Evolutionary conservation across 2,113 vertebrate genomes (phyloP).

Genomic region (Dasyurus viverrinus): DNA sequence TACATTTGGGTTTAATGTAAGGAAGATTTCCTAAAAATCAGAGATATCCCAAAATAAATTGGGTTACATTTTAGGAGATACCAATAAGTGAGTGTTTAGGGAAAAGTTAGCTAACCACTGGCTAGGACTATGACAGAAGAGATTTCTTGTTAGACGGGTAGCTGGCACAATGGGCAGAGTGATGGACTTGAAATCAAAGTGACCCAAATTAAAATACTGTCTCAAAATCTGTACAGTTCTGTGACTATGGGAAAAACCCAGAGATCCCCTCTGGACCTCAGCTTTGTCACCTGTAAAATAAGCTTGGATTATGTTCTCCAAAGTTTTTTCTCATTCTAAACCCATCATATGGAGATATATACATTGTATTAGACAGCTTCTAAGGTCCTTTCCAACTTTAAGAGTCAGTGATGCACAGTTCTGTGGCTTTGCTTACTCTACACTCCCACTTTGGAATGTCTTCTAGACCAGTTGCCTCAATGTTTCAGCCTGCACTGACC

Average conservation of each 20-base stretch:
- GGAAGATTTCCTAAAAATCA: neutral
- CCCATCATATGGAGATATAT: neutral
- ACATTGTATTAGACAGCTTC: neutral
- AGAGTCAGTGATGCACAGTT: neutral
- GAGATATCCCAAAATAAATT: neutral
- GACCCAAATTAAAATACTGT: neutral
- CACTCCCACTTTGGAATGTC: neutral
- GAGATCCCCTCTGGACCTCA: neutral
- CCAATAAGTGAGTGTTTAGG: neutral
- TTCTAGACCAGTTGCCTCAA: neutral
- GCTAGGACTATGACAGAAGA: neutral
- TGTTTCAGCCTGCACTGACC: neutral
- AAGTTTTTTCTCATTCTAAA: neutral
- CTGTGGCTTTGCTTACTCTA: neutral
- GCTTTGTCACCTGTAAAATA: neutral
- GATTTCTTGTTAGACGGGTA: neutral
- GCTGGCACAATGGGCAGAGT: neutral
- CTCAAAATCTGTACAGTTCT: neutral
- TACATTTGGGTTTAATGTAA: neutral
- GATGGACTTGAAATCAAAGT: neutral
- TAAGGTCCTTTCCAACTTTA: neutral
- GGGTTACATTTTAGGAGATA: no score
- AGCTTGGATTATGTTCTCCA: neutral
- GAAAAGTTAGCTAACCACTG: neutral
- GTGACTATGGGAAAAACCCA: neutral